phyloP scores from a whole-genome alignment of 1,140 invertebrate genomes.

The Sipha flava region DNA sequence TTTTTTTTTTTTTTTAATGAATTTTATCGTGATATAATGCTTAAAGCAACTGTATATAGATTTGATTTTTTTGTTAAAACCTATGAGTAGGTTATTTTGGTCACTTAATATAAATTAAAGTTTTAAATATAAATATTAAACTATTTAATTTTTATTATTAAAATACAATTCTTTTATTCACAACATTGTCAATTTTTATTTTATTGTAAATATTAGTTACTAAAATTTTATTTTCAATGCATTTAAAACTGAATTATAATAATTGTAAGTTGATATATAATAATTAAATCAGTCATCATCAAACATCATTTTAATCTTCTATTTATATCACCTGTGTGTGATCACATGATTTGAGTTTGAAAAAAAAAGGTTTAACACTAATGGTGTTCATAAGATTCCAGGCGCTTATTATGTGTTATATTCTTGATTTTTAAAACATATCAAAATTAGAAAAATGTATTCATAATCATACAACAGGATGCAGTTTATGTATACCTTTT shows the following conservation, averaged over 20 bases:
- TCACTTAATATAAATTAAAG: neutral
- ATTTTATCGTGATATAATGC: neutral
- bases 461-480: no score
- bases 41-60: neutral
- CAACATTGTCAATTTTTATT: constrained; percentile 8
- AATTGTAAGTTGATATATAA: neutral
- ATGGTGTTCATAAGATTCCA: no score
- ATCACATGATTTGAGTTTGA: no score
- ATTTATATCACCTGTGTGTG: neutral
- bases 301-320: neutral
- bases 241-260: neutral
- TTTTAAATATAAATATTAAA: neutral
- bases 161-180: neutral
- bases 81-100: neutral
- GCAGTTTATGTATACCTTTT: no score
- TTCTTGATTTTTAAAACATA: no score
- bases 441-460: no score
- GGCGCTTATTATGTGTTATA: no score
- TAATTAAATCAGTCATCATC: neutral
- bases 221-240: neutral
- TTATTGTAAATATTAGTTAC: neutral
- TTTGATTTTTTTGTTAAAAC: constrained; percentile 4
- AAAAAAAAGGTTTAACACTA: no score
- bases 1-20: constrained; percentile 1
- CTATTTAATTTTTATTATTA: neutral